These are phyloP conservation scores for Phorcus lineatus DNA, from an alignment of 2,888 invertebrate species.

Conservation along the genomic window DNA sequence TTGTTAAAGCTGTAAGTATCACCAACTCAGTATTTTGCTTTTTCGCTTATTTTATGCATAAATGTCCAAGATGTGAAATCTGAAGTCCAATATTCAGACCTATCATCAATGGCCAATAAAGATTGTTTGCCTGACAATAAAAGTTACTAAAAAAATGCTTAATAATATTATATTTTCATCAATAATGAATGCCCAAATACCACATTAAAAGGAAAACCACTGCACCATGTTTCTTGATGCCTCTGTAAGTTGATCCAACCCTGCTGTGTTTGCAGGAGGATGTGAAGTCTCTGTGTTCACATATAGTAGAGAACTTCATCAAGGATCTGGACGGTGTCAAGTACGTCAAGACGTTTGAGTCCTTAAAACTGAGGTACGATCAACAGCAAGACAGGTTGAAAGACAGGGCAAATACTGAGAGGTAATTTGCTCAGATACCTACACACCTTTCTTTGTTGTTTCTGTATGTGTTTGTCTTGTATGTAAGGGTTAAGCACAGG, in stretches of 20 bases:
- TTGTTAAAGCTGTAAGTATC: conserved; percentile 86
- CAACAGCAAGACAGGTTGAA: conserved; percentile 71
- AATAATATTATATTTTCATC: too few species aligned
- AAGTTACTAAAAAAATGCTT: too few species aligned
- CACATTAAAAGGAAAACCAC: too few species aligned
- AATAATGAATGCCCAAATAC: too few species aligned
- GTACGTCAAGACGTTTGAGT: conserved; percentile 98
- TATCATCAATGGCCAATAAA: too few species aligned
- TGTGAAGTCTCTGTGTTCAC: conserved; percentile 80
- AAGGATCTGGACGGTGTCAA: conserved; percentile 94
- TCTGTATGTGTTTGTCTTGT: background rate
- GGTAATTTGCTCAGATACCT: conserved; percentile 38
- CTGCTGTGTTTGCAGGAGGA: conserved; percentile 77
- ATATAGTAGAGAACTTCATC: conserved; percentile 97
- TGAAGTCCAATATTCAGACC: too few species aligned
- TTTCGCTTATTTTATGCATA: too few species aligned
- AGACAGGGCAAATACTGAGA: conserved; percentile 61
- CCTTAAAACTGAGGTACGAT: conserved; percentile 81
- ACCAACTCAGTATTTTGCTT: too few species aligned
- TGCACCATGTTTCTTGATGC: too few species aligned
- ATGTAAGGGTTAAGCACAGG: background rate
- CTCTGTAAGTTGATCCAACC: background rate
- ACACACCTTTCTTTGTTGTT: conserved; percentile 11
- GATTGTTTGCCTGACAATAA: too few species aligned
- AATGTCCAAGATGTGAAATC: too few species aligned